Conservation (phyloP, 2,888 invertebrate genomes). For the Euzophera pinguis region DNA sequence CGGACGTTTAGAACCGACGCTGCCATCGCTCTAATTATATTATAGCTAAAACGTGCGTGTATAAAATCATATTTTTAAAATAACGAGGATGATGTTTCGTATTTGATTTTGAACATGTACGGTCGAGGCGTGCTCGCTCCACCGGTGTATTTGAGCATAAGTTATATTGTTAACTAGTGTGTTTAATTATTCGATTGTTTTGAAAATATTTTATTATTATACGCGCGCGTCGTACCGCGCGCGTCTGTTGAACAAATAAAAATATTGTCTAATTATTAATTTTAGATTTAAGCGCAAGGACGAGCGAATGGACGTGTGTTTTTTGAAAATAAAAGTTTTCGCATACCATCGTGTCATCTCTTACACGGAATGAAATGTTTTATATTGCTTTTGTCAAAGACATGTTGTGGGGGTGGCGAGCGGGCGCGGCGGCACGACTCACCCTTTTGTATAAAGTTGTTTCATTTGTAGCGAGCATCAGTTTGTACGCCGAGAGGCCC, state of each 20-base stretch:
- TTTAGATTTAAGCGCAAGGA: conserved; percentile 78
- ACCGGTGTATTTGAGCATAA: conserved; percentile 59
- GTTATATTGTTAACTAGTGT: conserved; percentile 79
- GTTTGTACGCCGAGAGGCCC: conserved; percentile 34
- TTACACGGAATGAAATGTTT: conserved; percentile 78
- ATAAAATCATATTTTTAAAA: conserved; percentile 61
- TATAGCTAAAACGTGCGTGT: conserved; percentile 57
- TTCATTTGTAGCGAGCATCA: conserved; percentile 51
- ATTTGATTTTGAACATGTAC: conserved; percentile 52
- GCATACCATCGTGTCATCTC: conserved; percentile 76
- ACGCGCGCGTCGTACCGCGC: conserved; percentile 71
- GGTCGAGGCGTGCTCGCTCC: conserved; percentile 40
- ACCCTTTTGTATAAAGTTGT: conserved; percentile 66
- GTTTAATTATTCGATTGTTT: conserved; percentile 80
- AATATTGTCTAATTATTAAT: conserved; percentile 80
- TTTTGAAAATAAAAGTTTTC: conserved; percentile 69
- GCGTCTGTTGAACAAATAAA: conserved; percentile 80
- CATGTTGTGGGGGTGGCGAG: conserved; percentile 44
- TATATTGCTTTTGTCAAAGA: conserved; percentile 73
- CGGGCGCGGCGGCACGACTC: conserved; percentile 33
- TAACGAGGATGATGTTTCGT: conserved; percentile 48
- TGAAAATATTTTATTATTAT: conserved; percentile 79
- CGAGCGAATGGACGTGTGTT: conserved; percentile 78
- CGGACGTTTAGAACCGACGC: conserved; percentile 44
- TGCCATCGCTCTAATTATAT: conserved; percentile 55